Evolutionary conservation across 2,797 vertebrate genomes (phyloP), one percentile per base, ranked within the genome.

Genomic region (Allobates femoralis): DNA sequence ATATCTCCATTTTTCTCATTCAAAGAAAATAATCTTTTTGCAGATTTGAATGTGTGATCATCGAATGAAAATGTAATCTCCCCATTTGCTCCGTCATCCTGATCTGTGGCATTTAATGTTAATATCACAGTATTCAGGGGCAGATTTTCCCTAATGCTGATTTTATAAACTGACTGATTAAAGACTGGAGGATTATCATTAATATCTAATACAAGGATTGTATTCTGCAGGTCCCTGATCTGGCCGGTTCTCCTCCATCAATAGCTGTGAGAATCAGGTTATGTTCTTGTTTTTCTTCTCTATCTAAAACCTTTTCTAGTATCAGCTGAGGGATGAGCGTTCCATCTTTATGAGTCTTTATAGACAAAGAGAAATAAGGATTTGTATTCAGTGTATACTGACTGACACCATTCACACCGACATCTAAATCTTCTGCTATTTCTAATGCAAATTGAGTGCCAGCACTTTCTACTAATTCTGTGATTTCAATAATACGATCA

Each of bases 71-170:
- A 99, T 2, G 95, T 92, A 1, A 94, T 92, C 62, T 98, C 94
- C 84, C 98, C 98, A 28, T 98, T 99, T 77, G 89, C 90, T 14
- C 96, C 97, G 51, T 96, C 95, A 12, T 99, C 98, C 0, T 93
- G 91, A 86, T 99, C 98, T 6, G 96, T 96, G 0, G 98, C 97
- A 23, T 98, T 99, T 87, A 99, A 90, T 90, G 80, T 94, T 21
- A 96, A 95, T 30, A 99, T 94, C 91, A 97, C 90, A 30, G 96
- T 96, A 77, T 96, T 97, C 41, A 86, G 46, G 12, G 95, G 95
- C 0, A 94, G 95, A 87, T 98, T 98, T 92, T 99, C 98, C 73
- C 89, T 26, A 56, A 92, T 79, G 4, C 88, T 92, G 69, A 73
- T 46, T 15, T 73, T 73, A 73, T 41, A 73, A 23, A 73, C 89